These are phyloP conservation scores for Eretmocerus hayati DNA, from an alignment of 2,888 invertebrate species.

Conservation along the genomic window DNA sequence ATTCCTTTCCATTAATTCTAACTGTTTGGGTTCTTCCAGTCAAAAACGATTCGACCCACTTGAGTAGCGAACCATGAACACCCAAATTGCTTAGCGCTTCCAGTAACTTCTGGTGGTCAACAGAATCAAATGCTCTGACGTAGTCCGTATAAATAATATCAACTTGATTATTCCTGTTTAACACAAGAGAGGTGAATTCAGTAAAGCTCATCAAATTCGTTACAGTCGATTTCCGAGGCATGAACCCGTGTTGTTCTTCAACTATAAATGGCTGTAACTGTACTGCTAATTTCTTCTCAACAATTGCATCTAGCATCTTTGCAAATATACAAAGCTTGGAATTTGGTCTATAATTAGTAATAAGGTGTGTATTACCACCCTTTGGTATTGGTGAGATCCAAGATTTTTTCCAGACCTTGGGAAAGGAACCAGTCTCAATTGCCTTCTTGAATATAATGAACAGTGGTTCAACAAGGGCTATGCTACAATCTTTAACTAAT, in stretches of 20 bases:
- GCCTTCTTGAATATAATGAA: no score
- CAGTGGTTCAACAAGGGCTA: no score
- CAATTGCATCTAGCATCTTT: not conserved
- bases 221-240: not conserved
- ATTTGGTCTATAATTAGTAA: no score
- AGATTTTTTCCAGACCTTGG: no score
- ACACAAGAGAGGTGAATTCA: not conserved
- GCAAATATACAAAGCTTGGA: no score
- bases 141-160: not conserved
- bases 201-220: not conserved
- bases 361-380: no score
- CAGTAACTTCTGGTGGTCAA: not conserved
- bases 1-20: not conserved
- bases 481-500: no score
- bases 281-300: not conserved
- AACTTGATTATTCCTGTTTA: not conserved
- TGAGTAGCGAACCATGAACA: not conserved
- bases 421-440: no score
- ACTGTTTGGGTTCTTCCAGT: not conserved
- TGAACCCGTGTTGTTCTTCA: not conserved
- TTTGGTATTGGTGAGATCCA: no score
- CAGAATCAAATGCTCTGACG: not conserved
- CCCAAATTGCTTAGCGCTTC: not conserved
- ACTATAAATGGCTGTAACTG: not conserved
- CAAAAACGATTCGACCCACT: not conserved